Percentiles rank a stretch among this genome's conserved stretches.
Conservation (phyloP, 2,797 vertebrate species). For the Tiaroga cobitis region DNA sequence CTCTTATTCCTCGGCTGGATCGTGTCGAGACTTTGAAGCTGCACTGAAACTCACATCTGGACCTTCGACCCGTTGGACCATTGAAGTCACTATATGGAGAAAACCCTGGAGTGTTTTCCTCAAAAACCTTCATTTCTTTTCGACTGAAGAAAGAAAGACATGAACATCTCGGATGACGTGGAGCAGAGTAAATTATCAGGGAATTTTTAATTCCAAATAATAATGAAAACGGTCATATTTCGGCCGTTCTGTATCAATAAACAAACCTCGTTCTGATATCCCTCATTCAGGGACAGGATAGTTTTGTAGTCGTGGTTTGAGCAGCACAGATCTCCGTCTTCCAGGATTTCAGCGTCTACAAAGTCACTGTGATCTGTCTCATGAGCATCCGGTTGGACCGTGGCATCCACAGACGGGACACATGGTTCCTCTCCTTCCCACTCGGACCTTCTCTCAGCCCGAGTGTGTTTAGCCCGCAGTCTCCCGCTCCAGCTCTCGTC, state of each 20-base stretch:
- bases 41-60: no score
- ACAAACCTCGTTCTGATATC: slow-evolving; percentile 80
- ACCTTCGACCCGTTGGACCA: no score
- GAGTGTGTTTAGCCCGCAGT: slow-evolving; percentile 55
- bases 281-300: slow-evolving; percentile 80
- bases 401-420: not conserved
- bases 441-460: slow-evolving; percentile 43
- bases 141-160: no score
- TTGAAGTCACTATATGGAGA: no score
- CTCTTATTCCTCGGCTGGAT: no score
- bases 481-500: slow-evolving; percentile 72
- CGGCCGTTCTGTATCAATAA: not conserved
- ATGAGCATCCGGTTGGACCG: slow-evolving; percentile 52
- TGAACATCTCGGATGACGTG: no score
- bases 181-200: no score
- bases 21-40: no score
- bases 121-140: no score
- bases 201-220: no score
- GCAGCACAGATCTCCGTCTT: slow-evolving; percentile 61
- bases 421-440: slow-evolving; percentile 1
- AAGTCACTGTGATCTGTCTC: slow-evolving; percentile 27
- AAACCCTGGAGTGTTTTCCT: no score
- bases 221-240: no score
- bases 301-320: slow-evolving; percentile 80
- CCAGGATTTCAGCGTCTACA: slow-evolving; percentile 29